phyloP scores from a whole-genome alignment of 2,797 vertebrate species.

The Myotis findleyi region DNA sequence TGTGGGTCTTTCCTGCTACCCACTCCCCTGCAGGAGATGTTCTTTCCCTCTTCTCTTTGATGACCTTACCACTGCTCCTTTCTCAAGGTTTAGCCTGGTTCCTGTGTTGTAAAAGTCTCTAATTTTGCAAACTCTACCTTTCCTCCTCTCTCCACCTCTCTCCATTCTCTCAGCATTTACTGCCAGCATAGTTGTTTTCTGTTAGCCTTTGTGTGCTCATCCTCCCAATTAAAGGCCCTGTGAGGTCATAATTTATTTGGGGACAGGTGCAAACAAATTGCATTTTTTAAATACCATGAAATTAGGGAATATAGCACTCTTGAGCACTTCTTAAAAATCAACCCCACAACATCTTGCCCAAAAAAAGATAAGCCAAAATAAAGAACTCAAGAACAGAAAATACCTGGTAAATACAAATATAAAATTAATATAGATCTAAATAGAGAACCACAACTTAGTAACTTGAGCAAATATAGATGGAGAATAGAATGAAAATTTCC shows the following conservation, averaged over 20 bases:
- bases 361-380: neutral
- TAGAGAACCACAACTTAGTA: neutral
- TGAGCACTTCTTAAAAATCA: neutral
- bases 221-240: neutral
- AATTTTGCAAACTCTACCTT: neutral
- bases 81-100: neutral
- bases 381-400: neutral
- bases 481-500: constrained; percentile 1
- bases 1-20: neutral
- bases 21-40: neutral
- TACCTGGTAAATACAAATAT: neutral
- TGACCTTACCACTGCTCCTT: neutral
- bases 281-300: neutral
- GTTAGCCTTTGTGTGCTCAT: neutral
- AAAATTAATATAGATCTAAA: neutral
- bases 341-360: neutral
- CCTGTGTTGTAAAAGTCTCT: neutral
- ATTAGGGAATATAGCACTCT: neutral
- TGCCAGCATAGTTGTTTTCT: neutral
- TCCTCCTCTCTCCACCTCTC: neutral
- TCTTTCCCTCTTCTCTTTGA: neutral
- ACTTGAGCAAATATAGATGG: neutral
- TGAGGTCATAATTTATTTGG: neutral
- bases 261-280: neutral
- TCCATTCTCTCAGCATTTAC: neutral